Conservation (phyloP, 1,140 invertebrate genomes). For the Notospermus geniculatus region DNA sequence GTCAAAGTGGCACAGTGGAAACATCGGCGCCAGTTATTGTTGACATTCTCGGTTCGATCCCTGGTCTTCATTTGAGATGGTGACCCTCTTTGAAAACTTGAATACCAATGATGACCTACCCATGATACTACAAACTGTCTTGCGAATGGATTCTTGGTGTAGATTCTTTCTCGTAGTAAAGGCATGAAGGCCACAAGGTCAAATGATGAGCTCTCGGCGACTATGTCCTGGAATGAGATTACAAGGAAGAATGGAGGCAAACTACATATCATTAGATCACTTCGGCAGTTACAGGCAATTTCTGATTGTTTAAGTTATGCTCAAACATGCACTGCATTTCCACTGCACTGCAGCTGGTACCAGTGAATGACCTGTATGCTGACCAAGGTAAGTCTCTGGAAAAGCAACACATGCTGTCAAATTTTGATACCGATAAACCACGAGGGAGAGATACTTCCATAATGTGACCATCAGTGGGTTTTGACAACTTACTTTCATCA, state of each 20-base stretch:
- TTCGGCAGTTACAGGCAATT: no score
- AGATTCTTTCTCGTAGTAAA: slow-evolving; percentile 86
- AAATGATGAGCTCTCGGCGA: slow-evolving; percentile 89
- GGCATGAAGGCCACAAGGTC: slow-evolving; percentile 89
- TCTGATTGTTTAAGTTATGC: no score
- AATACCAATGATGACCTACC: slow-evolving; percentile 50
- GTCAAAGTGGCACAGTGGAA: no score
- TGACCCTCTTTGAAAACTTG: neutral
- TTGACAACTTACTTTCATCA: slow-evolving; percentile 78
- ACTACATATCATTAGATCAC: no score
- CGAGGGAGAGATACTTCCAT: neutral
- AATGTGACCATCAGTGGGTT: no score
- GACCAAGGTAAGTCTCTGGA: neutral
- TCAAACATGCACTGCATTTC: no score
- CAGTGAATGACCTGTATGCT: no score
- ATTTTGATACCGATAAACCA: neutral
- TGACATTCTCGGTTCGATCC: no score
- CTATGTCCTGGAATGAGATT: slow-evolving; percentile 83
- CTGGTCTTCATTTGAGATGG: no score
- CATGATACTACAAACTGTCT: slow-evolving; percentile 79
- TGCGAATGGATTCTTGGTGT: slow-evolving; percentile 86
- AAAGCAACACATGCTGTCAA: neutral
- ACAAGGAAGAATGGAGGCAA: no score
- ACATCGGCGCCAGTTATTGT: no score
- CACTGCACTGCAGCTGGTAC: no score